A percentile compares a stretch with the other conserved stretches of the same genome.
Evolutionary conservation across 2,888 invertebrate genomes (phyloP).

Genomic region (Erebia aethiops): DNA sequence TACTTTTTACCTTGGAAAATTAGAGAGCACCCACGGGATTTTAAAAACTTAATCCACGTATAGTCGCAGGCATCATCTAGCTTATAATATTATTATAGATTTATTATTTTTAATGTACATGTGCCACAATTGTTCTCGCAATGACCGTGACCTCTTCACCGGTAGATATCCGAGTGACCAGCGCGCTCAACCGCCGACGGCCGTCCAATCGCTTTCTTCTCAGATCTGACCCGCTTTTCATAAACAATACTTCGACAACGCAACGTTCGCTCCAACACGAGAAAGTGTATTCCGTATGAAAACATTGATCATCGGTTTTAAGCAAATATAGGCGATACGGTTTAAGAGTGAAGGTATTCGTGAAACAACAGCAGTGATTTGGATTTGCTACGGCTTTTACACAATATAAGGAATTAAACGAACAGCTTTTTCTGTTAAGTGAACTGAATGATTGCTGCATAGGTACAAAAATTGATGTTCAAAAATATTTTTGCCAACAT

Average conservation of each 20-base stretch:
- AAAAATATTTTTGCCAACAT: too few relatives aligned
- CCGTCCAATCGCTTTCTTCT: slow-evolving; percentile 75
- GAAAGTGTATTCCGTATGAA: slow-evolving; percentile 74
- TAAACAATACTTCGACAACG: slow-evolving; percentile 78
- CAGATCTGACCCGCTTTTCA: slow-evolving; percentile 76
- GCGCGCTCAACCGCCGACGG: slow-evolving; percentile 43
- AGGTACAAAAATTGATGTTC: too few relatives aligned
- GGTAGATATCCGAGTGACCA: slow-evolving; percentile 75
- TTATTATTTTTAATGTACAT: background rate
- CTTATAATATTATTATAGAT: too few relatives aligned
- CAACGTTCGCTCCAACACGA: slow-evolving; percentile 64
- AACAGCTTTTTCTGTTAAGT: background rate
- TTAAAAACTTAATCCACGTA: too few relatives aligned
- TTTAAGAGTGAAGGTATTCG: slow-evolving; percentile 12
- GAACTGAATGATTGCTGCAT: too few relatives aligned
- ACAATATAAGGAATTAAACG: background rate
- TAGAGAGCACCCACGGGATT: too few relatives aligned
- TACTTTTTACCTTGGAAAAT: too few relatives aligned
- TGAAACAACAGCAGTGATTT: background rate
- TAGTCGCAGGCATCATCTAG: too few relatives aligned
- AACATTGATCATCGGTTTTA: slow-evolving; percentile 41
- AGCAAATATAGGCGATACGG: slow-evolving; percentile 39
- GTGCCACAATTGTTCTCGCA: slow-evolving; percentile 46
- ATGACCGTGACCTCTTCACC: slow-evolving; percentile 78
- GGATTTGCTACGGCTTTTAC: slow-evolving; percentile 5